A percentile compares a stretch with the other conserved stretches of the same genome.
phyloP scores from a whole-genome alignment of 1,140 invertebrate species.

The Papilio helenus region DNA sequence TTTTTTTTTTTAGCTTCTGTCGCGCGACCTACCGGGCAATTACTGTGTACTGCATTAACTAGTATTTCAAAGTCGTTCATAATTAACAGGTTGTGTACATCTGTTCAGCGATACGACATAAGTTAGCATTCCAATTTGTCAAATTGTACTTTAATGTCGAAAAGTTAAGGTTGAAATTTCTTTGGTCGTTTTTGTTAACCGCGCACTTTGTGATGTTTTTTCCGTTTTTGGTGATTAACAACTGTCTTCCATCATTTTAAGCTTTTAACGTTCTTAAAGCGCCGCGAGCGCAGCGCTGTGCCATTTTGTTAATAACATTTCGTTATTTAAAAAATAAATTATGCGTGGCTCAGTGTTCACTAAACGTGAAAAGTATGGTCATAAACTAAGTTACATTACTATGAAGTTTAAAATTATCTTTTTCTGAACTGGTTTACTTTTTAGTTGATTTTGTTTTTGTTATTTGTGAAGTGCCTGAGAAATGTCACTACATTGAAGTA shows the following conservation, averaged over 20 bases:
- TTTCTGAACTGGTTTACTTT: neutral
- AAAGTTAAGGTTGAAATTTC: neutral
- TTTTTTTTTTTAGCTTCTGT: conserved; percentile 58
- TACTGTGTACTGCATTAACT: conserved; percentile 56
- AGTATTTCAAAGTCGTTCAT: conserved; percentile 64
- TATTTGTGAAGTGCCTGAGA: neutral
- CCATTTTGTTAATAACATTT: conserved; percentile 38
- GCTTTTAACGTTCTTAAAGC: conserved; percentile 52
- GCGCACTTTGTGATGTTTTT: conserved; percentile 39
- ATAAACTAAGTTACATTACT: conserved; percentile 27
- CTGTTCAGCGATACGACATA: conserved; percentile 46
- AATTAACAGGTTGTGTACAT: conserved; percentile 66
- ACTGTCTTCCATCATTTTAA: conserved; percentile 55
- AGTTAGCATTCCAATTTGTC: neutral
- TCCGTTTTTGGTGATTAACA: conserved; percentile 60
- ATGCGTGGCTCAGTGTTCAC: neutral
- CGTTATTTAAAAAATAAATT: conserved; percentile 37
- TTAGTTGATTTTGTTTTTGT: neutral
- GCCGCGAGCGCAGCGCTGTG: conserved; percentile 43
- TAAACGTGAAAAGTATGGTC: conserved; percentile 31
- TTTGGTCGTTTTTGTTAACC: neutral
- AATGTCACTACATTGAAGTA: no score
- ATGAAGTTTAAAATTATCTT: neutral
- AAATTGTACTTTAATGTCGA: neutral
- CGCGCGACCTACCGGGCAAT: conserved; percentile 62